A percentile compares a stretch with the other conserved stretches of the same genome.
Evolutionary conservation across 2,888 invertebrate species (phyloP).

Genomic region (Oeneis ivallda): DNA sequence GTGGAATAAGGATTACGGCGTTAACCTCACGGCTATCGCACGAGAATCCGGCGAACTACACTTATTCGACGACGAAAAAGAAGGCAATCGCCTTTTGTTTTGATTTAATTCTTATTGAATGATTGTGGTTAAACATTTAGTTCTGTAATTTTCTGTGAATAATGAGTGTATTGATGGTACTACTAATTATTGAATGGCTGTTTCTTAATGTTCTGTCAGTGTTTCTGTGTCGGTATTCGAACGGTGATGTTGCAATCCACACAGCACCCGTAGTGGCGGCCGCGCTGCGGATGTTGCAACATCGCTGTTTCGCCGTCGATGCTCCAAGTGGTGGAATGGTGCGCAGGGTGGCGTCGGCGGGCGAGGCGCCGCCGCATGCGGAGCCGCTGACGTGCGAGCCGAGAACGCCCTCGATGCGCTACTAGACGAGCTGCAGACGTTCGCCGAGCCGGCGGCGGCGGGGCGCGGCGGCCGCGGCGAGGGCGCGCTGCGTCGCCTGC

Average conservation of each 20-base stretch:
- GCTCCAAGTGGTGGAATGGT: slow-evolving; percentile 71
- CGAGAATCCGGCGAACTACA: neutral
- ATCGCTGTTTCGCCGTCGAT: slow-evolving; percentile 65
- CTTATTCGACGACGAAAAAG: slow-evolving; percentile 51
- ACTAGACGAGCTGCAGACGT: slow-evolving; percentile 96
- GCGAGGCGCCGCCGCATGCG: slow-evolving; percentile 54
- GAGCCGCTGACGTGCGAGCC: slow-evolving; percentile 82
- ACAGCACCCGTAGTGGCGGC: slow-evolving; percentile 11
- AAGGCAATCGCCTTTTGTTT: slow-evolving; percentile 63
- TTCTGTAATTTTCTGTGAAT: slow-evolving; percentile 62
- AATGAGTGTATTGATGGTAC: slow-evolving; percentile 66
- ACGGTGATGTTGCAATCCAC: slow-evolving; percentile 62
- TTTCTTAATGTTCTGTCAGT: slow-evolving; percentile 63
- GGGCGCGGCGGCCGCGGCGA: slow-evolving; percentile 73
- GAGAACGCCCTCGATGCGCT: slow-evolving; percentile 99
- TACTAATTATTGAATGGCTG: slow-evolving; percentile 60
- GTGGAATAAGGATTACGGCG: slow-evolving; percentile 46
- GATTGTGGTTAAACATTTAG: slow-evolving; percentile 66
- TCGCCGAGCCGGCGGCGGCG: slow-evolving; percentile 86
- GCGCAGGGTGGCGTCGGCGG: slow-evolving; percentile 69
- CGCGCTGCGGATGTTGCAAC: slow-evolving; percentile 48
- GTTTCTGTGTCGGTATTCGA: slow-evolving; percentile 51
- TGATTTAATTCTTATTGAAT: slow-evolving; percentile 65
- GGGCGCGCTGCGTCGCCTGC: slow-evolving; percentile 87
- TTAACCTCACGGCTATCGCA: neutral